Percentiles rank a stretch among this genome's conserved stretches.
These are phyloP conservation scores for Telmatherina bonti DNA, from an alignment of 2,797 vertebrate species.

Conservation along the genomic window DNA sequence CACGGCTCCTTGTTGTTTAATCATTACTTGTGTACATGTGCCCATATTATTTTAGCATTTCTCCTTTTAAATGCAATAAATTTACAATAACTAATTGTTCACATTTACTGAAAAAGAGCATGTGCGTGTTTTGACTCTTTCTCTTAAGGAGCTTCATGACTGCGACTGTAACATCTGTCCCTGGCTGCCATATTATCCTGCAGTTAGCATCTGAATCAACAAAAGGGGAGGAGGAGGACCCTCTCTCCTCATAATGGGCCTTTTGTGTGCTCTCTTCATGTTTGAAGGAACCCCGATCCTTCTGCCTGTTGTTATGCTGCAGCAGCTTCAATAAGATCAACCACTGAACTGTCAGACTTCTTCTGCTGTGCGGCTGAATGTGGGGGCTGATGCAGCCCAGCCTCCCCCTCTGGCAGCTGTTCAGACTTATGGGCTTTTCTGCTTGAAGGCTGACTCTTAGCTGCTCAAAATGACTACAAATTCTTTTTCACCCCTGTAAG, in stretches of 20 bases:
- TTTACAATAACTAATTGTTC: no score
- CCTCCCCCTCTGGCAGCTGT: constrained; percentile 46
- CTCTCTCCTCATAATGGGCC: constrained; percentile 32
- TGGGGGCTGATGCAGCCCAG: constrained; percentile 39
- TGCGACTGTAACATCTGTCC: constrained; percentile 24
- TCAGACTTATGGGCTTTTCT: constrained; percentile 43
- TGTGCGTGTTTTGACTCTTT: neutral
- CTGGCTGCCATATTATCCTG: constrained; percentile 36
- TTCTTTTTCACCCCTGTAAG: constrained; percentile 26
- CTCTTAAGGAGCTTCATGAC: constrained; percentile 24
- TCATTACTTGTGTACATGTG: neutral
- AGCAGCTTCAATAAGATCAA: constrained; percentile 29
- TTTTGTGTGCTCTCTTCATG: constrained; percentile 53
- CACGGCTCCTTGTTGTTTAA: no score
- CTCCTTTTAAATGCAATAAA: no score
- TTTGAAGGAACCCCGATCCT: constrained; percentile 32
- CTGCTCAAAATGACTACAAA: constrained; percentile 55
- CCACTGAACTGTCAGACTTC: constrained; percentile 40
- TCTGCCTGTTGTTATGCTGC: constrained; percentile 37
- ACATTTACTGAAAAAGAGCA: no score
- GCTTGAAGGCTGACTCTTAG: constrained; percentile 50
- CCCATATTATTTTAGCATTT: no score
- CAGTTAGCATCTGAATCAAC: constrained; percentile 50
- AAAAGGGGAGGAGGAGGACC: constrained; percentile 46
- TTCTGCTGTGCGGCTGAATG: constrained; percentile 14